Evolutionary conservation across 2,113 vertebrate genomes (phyloP).

Genomic region (Hippocampus barbouri): DNA sequence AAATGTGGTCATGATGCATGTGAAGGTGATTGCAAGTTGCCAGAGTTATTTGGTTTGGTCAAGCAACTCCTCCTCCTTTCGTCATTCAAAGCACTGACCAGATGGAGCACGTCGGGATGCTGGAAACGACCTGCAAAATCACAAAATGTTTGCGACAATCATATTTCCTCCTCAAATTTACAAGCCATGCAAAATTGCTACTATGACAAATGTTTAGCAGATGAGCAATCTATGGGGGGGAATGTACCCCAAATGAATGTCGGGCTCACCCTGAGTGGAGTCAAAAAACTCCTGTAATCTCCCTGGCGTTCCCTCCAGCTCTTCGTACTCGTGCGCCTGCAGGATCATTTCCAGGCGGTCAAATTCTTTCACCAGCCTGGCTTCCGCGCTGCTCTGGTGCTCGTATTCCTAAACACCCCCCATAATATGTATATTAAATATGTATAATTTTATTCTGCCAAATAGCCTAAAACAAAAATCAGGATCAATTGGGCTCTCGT

Average conservation of each 20-base stretch:
- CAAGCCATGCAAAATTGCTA: neutral
- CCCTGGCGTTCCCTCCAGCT: constrained; percentile 83
- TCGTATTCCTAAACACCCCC: constrained; percentile 81
- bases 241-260: neutral
- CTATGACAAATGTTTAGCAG: neutral
- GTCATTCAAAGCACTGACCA: constrained; percentile 80
- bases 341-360: constrained; percentile 97
- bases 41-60: constrained; percentile 21
- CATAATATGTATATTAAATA: too few relatives aligned
- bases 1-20: constrained; percentile 26
- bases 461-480: too few relatives aligned
- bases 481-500: too few relatives aligned
- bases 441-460: too few relatives aligned
- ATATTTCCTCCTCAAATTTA: neutral
- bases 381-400: constrained; percentile 81
- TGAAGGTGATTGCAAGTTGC: neutral
- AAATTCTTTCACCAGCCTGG: constrained; percentile 89
- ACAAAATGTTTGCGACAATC: neutral
- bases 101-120: constrained; percentile 86
- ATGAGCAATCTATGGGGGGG: neutral
- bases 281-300: constrained; percentile 91
- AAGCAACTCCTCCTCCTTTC: constrained; percentile 74
- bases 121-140: constrained; percentile 81
- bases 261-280: constrained; percentile 80
- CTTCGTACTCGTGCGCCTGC: constrained; percentile 93